Evolutionary conservation across 2,888 invertebrate genomes (phyloP), one percentile per base, ranked within the genome.

Genomic region (Mechanitis mazaeus): DNA sequence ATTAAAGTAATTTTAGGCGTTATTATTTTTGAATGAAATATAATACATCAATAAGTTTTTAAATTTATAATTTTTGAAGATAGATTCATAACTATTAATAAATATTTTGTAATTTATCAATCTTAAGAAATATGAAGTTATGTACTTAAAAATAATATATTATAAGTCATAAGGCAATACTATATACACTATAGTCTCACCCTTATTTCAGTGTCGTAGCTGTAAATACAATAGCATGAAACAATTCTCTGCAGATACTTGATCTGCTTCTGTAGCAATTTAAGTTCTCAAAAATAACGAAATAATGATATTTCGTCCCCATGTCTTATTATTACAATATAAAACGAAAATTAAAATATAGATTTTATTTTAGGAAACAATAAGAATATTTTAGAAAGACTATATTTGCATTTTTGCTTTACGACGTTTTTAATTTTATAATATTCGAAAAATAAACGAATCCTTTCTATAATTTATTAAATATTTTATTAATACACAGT

Each of bases 191-290:
- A 12, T 56, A 58, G 28, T 3, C 54, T 50, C 46, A 46, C 20
- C 59, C 60, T 60, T 63, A 65, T 33, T 3, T 55, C 56, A 47
- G 46, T 60, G 69, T 42, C 42, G 9, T 69, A 73, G 70, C 73
- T 75, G 77, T 80, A 79, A 82, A 82, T 80, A 81, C 79, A 73
- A 69, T 67, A 68, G 74, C 78, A 80, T 75, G 75, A 76, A 79
- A 75, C 75, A 72, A 74, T 78, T 80, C 74, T 74, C 73, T 68
- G 75, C 72, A 79, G 70, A 75, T 77, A 79, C 76, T 83, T 77
- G 79, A 81, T 84, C 80, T 83, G 78, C 28, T 31, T 50, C 50
- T 31, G 31, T 50, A 31, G 50, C 50, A 50, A 50, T 50, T 28
- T 50, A 50, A 50, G 50, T 50, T 50, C 50, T 31, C 50, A 31